Evolutionary conservation across 23 tunicate genomes (phyloP).

Genomic region (Ciona savignyi): DNA sequence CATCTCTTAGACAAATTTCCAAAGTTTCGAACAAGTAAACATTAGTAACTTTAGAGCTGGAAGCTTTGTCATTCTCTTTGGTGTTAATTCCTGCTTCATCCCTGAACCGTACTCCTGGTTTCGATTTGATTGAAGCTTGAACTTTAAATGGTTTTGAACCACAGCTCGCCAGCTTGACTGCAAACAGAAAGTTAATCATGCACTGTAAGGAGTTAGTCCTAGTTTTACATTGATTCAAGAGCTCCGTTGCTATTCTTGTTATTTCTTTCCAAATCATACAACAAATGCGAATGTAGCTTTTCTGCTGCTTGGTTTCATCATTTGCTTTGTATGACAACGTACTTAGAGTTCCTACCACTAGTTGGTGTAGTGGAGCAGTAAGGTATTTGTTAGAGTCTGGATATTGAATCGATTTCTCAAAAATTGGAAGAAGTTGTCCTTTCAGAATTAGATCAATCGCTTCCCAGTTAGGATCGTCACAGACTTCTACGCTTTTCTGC

Average conservation of each 20-base stretch:
- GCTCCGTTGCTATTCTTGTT: too few relatives aligned
- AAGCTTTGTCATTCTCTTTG: background rate
- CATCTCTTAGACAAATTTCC: background rate
- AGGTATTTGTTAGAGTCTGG: conserved; percentile 16
- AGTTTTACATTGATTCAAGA: too few relatives aligned
- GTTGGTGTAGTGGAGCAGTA: conserved; percentile 8
- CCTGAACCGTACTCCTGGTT: background rate
- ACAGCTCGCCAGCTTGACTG: background rate
- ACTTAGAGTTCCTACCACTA: conserved; percentile 6
- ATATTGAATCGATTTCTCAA: conserved; percentile 13
- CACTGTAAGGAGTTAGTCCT: too few relatives aligned
- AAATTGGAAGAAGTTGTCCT: conserved; percentile 26
- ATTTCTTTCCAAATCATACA: conserved; percentile 17
- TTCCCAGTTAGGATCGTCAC: conserved; percentile 12
- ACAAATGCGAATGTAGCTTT: background rate
- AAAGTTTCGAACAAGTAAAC: background rate
- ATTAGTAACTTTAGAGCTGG: background rate
- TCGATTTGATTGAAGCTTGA: background rate
- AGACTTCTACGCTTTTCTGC: conserved; percentile 10
- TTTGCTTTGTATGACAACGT: conserved; percentile 13
- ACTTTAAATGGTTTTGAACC: background rate
- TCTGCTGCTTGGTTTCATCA: background rate
- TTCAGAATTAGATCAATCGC: conserved; percentile 11
- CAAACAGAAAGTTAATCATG: background rate
- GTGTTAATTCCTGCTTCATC: background rate